These are phyloP conservation scores for Nycticebus coucang DNA, from an alignment of 2,113 vertebrate genomes.

Conservation along the genomic window DNA sequence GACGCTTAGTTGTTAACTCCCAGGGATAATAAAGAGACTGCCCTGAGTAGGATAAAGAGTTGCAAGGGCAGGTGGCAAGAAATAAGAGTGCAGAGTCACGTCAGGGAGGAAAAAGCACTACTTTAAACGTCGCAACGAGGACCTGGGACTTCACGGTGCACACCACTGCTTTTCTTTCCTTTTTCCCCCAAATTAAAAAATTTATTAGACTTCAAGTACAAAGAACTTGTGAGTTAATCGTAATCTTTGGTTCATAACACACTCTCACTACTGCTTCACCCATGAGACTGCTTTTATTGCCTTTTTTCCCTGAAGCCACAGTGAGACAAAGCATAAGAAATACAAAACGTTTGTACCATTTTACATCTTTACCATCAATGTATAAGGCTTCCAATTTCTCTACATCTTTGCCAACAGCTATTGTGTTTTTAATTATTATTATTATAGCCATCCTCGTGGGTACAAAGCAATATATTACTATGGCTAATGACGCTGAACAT, in stretches of 20 bases:
- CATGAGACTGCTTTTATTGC: not conserved
- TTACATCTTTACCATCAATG: not conserved
- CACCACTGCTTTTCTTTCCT: not conserved
- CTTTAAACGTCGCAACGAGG: not conserved
- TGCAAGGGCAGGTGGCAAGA: not conserved
- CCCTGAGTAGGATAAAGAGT: not conserved
- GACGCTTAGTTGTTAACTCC: not conserved
- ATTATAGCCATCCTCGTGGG: not conserved
- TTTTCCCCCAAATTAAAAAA: not conserved
- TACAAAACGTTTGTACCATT: not conserved
- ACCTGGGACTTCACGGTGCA: not conserved
- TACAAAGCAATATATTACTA: not conserved
- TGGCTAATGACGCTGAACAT: not conserved
- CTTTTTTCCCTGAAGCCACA: not conserved
- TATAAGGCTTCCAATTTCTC: not conserved
- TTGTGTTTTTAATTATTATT: not conserved
- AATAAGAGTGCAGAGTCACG: not conserved
- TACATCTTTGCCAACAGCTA: not conserved
- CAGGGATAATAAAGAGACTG: not conserved
- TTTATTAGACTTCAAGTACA: not conserved
- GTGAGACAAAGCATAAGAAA: not conserved
- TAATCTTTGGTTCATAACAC: not conserved
- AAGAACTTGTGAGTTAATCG: not conserved
- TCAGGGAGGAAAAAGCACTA: not conserved
- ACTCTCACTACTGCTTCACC: not conserved